Conservation (phyloP, 2,797 vertebrate genomes). For the Poecile montanus region DNA sequence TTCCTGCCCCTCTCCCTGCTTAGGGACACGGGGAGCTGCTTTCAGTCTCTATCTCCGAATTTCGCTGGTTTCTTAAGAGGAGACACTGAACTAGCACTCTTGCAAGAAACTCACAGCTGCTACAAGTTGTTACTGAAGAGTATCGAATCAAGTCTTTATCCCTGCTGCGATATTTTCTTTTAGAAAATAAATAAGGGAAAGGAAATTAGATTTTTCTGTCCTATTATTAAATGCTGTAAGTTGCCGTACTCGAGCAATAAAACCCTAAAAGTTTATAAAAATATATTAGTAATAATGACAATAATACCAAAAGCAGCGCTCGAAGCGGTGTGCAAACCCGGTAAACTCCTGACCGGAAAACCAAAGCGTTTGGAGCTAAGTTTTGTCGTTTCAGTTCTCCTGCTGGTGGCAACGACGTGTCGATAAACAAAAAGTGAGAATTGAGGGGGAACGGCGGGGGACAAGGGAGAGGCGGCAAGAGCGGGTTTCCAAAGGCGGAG, state of each 20-base stretch:
- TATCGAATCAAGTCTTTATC: not conserved
- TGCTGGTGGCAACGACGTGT: conserved; percentile 15
- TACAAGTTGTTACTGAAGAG: not conserved
- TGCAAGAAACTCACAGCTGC: not conserved
- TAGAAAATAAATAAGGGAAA: not conserved
- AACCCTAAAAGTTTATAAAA: not conserved
- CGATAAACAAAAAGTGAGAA: not conserved
- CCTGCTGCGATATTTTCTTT: not conserved
- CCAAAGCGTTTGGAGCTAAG: not conserved
- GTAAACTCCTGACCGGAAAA: not conserved
- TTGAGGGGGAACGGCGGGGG: not conserved
- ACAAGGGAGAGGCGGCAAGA: not conserved
- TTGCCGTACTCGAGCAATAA: not conserved
- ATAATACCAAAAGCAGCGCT: not conserved
- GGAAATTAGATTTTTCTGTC: not conserved
- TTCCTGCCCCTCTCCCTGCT: not conserved
- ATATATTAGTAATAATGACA: not conserved
- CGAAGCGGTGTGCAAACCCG: not conserved
- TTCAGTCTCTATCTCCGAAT: not conserved
- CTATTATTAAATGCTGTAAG: not conserved
- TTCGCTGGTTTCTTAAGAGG: not conserved
- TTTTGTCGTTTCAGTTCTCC: conserved; percentile 12
- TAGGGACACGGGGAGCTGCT: not conserved
- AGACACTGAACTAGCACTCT: not conserved
- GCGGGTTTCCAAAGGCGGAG: conserved; percentile 33